These are phyloP conservation scores for Synergus gifuensis DNA, from an alignment of 2,888 invertebrate species.

Conservation along the genomic window DNA sequence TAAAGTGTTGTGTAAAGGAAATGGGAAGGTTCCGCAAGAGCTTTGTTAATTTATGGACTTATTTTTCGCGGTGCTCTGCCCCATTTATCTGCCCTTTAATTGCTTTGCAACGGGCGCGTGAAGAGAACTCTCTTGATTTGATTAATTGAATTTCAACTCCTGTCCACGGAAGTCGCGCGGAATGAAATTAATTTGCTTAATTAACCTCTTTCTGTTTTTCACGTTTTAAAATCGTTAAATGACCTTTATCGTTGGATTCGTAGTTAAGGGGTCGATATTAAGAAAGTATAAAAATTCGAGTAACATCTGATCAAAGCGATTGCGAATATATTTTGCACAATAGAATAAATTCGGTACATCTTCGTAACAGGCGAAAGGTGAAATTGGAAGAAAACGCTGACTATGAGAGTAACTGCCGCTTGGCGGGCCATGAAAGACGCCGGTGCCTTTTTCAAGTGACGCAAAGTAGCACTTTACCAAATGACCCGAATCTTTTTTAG, in stretches of 20 bases:
- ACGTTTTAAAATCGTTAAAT: neutral
- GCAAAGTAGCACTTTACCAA: conserved; percentile 78
- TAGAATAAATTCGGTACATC: conserved; percentile 43
- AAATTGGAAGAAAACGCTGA: conserved; percentile 71
- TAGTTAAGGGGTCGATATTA: neutral
- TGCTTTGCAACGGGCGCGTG: conserved; percentile 60
- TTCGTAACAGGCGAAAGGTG: conserved; percentile 48
- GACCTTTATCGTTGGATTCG: neutral
- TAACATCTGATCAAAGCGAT: neutral
- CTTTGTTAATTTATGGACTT: conserved; percentile 69
- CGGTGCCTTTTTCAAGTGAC: conserved; percentile 73
- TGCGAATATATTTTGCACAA: neutral
- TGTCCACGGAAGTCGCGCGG: neutral
- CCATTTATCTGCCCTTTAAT: conserved; percentile 69
- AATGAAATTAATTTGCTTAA: neutral
- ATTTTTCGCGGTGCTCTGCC: conserved; percentile 67
- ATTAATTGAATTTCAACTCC: conserved; percentile 59
- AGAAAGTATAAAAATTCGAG: neutral
- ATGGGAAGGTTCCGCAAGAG: conserved; percentile 50
- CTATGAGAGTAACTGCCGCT: conserved; percentile 67
- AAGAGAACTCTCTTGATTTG: conserved; percentile 62
- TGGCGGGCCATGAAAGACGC: conserved; percentile 66
- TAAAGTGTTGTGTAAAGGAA: conserved; percentile 44
- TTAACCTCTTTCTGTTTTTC: neutral
- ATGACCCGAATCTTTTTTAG: conserved; percentile 76